Conservation (phyloP, 2,113 vertebrate genomes). For the Neodon shergylaensis region DNA sequence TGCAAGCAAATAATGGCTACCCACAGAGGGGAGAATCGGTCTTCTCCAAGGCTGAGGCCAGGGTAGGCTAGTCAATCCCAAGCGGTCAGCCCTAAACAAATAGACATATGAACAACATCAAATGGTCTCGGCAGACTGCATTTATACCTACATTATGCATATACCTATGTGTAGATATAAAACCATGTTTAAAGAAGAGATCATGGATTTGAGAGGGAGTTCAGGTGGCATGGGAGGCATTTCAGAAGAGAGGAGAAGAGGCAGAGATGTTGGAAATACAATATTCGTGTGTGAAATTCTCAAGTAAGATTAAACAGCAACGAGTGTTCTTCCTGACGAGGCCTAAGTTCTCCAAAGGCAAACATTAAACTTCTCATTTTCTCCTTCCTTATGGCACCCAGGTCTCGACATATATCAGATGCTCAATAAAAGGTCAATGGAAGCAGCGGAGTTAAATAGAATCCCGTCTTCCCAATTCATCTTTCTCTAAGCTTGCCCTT, state of each 20-base stretch:
- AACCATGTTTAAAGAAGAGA: background rate
- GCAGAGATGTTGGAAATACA: background rate
- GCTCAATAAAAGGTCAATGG: background rate
- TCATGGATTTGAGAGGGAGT: background rate
- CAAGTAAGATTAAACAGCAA: background rate
- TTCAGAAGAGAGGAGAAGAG: background rate
- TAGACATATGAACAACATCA: background rate
- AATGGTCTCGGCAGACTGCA: background rate
- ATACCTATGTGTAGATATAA: background rate
- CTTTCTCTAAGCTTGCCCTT: background rate
- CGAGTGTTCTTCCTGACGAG: background rate
- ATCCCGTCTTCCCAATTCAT: background rate
- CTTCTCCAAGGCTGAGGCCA: background rate
- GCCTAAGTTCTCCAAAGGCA: background rate
- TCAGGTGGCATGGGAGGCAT: background rate
- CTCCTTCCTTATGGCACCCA: background rate
- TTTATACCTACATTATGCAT: no score
- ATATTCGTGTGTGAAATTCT: no score
- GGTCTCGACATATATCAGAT: background rate
- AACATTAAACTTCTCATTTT: accelerated
- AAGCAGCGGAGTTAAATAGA: background rate
- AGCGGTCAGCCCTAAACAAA: background rate
- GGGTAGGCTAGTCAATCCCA: background rate
- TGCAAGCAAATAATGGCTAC: background rate
- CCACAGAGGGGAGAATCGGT: background rate